Conservation (phyloP, 2,888 invertebrate species). For the Galerucella calmariensis region DNA sequence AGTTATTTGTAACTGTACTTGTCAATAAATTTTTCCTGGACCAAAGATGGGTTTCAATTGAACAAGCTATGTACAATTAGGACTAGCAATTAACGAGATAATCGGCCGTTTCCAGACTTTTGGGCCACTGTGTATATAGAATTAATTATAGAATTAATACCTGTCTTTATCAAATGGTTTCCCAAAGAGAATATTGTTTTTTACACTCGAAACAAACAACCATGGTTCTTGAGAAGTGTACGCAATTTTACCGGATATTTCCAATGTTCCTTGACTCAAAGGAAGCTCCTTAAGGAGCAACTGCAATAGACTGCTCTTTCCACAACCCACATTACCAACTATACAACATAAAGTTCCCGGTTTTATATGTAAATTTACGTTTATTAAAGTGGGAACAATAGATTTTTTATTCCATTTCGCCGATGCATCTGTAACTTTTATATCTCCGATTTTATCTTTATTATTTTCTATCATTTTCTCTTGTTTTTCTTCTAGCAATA, state of each 20-base stretch:
- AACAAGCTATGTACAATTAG: too few species aligned
- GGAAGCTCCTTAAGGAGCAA: slow-evolving; percentile 79
- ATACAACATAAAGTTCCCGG: slow-evolving; percentile 66
- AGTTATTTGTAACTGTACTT: too few species aligned
- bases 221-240: slow-evolving; percentile 87
- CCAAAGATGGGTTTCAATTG: too few species aligned
- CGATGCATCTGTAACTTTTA: slow-evolving; percentile 48
- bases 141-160: slow-evolving; percentile 53
- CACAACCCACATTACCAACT: slow-evolving; percentile 75
- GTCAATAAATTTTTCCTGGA: too few species aligned
- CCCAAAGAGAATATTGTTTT: slow-evolving; percentile 86
- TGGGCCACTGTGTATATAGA: too few species aligned
- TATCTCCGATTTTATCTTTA: slow-evolving; percentile 38
- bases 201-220: slow-evolving; percentile 77
- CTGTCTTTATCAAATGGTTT: slow-evolving; percentile 69
- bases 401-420: slow-evolving; percentile 56
- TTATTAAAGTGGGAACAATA: slow-evolving; percentile 62
- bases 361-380: slow-evolving; percentile 67
- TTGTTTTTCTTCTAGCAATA: slow-evolving; percentile 50
- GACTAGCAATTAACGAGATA: too few species aligned
- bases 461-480: slow-evolving; percentile 34
- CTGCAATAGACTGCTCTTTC: slow-evolving; percentile 77
- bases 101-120: too few species aligned
- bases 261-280: slow-evolving; percentile 70
- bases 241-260: slow-evolving; percentile 72